These are phyloP conservation scores for Eciton burchellii DNA, from an alignment of 1,140 invertebrate genomes.

Conservation along the genomic window DNA sequence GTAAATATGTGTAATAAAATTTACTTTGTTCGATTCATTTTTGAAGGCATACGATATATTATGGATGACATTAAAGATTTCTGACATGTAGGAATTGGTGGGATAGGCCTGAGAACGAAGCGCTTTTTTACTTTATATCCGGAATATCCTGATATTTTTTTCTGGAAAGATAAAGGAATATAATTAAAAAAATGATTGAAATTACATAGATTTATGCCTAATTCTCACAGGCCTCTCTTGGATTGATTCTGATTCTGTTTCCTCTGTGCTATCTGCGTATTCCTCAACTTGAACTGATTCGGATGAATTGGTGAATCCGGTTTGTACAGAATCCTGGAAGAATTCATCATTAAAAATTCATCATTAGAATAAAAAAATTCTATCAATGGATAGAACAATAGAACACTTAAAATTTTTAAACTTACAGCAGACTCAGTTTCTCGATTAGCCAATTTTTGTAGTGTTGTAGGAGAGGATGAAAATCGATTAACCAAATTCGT, in stretches of 20 bases:
- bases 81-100: conserved; percentile 73
- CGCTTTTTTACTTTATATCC: conserved; percentile 35
- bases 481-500: conserved; percentile 85
- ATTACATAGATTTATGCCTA: conserved; percentile 78
- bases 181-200: conserved; percentile 44
- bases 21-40: conserved; percentile 57
- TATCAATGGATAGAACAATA: not conserved
- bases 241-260: conserved; percentile 78
- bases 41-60: conserved; percentile 48
- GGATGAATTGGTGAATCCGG: conserved; percentile 76
- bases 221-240: conserved; percentile 80
- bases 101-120: conserved; percentile 71
- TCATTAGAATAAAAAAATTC: no score
- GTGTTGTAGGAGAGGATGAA: conserved; percentile 75
- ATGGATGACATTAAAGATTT: conserved; percentile 75
- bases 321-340: conserved; percentile 78
- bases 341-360: not conserved
- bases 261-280: conserved; percentile 77
- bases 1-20: not conserved
- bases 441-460: conserved; percentile 68
- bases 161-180: conserved; percentile 72
- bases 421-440: conserved; percentile 71
- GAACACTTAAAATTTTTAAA: not conserved
- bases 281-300: conserved; percentile 82
- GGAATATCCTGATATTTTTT: conserved; percentile 40